A percentile compares a stretch with the other conserved stretches of the same genome.
phyloP scores from a whole-genome alignment of 1,140 invertebrate species.

The Dryas iulia region DNA sequence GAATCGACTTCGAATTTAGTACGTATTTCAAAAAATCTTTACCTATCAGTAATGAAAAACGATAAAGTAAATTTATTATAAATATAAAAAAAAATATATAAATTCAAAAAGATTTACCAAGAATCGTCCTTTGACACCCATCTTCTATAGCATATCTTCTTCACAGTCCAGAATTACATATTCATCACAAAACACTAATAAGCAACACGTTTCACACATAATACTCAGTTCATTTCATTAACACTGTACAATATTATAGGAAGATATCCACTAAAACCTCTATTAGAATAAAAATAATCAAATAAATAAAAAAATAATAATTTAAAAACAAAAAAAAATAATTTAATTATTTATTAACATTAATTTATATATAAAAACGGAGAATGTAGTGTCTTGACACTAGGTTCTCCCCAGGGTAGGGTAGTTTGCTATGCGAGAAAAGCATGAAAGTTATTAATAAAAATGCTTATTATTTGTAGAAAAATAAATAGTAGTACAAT shows the following conservation, averaged over 20 bases:
- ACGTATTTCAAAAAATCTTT: too few species aligned
- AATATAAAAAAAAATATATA: neutral
- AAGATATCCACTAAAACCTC: neutral
- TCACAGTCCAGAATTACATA: neutral
- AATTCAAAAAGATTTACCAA: conserved; percentile 50
- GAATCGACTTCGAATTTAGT: too few species aligned
- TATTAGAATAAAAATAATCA: neutral
- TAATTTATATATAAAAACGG: too few species aligned
- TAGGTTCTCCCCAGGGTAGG: too few species aligned
- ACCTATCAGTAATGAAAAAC: too few species aligned
- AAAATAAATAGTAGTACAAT: too few species aligned
- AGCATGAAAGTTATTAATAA: too few species aligned
- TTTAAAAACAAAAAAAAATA: too few species aligned
- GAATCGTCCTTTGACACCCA: conserved; percentile 65
- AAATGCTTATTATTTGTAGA: too few species aligned
- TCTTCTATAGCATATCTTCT: conserved; percentile 15
- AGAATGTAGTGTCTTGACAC: too few species aligned
- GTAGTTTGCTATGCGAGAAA: too few species aligned
- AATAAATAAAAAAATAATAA: neutral
- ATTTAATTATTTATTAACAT: too few species aligned
- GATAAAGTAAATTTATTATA: neutral
- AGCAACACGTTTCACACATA: neutral
- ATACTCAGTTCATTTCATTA: neutral
- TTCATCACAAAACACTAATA: neutral
- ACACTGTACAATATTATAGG: neutral